Conservation (phyloP, 2,888 invertebrate species). For the Carabus problematicus region DNA sequence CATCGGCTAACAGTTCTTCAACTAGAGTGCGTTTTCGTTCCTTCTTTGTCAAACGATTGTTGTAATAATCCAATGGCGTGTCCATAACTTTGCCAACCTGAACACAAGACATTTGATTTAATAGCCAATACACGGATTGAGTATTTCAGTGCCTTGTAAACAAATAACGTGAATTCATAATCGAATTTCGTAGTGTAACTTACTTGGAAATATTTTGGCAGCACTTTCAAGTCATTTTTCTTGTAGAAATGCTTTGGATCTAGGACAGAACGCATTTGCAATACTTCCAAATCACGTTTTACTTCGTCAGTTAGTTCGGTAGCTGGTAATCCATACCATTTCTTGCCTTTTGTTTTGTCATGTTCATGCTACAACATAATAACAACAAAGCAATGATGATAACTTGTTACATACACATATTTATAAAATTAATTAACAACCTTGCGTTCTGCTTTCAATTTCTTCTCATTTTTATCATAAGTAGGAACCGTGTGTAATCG, state of each 20-base stretch:
- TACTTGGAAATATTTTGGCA: slow-evolving; percentile 95
- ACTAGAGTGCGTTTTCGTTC: slow-evolving; percentile 89
- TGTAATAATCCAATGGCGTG: slow-evolving; percentile 86
- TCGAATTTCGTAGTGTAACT: slow-evolving; percentile 44
- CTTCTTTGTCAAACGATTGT: slow-evolving; percentile 81
- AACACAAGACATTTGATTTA: slow-evolving; percentile 45
- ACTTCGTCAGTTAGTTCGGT: slow-evolving; percentile 89
- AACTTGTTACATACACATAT: slow-evolving; percentile 18
- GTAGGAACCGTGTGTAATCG: slow-evolving; percentile 67
- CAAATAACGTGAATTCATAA: background rate
- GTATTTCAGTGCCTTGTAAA: no score
- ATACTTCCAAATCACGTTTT: slow-evolving; percentile 84
- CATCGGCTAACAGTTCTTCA: slow-evolving; percentile 91
- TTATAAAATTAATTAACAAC: slow-evolving; percentile 53
- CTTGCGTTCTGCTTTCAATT: slow-evolving; percentile 65
- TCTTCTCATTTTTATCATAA: slow-evolving; percentile 66
- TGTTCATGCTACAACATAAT: slow-evolving; percentile 66
- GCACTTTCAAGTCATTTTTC: slow-evolving; percentile 82
- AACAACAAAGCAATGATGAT: slow-evolving; percentile 17
- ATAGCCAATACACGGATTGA: slow-evolving; percentile 31
- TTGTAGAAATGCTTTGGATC: slow-evolving; percentile 96
- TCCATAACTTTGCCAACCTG: slow-evolving; percentile 84
- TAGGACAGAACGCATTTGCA: slow-evolving; percentile 91
- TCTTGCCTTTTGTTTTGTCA: slow-evolving; percentile 81
- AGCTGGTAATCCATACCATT: slow-evolving; percentile 90